Percentiles rank a stretch among this genome's conserved stretches.
These are phyloP conservation scores for Labrus mixtus DNA, from an alignment of 2,113 vertebrate species.

Conservation along the genomic window DNA sequence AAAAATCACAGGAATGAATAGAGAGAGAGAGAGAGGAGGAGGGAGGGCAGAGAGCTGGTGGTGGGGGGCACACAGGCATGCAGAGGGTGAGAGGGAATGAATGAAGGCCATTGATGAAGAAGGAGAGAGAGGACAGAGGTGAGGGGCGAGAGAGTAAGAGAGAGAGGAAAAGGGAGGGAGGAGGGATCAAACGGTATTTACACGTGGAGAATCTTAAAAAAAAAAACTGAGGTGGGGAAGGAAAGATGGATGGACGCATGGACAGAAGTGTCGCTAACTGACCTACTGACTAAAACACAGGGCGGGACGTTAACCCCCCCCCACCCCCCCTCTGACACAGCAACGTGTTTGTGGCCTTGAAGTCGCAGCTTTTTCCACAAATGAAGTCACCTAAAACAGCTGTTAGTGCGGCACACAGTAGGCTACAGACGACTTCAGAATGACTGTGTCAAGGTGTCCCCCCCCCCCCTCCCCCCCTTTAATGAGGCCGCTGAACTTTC, in stretches of 20 bases:
- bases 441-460: slow-evolving; percentile 14
- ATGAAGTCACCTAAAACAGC: slow-evolving; percentile 50
- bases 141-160: slow-evolving; percentile 51
- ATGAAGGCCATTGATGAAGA: slow-evolving; percentile 78
- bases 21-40: slow-evolving; percentile 17
- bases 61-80: slow-evolving; percentile 74
- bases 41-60: slow-evolving; percentile 44
- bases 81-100: slow-evolving; percentile 73
- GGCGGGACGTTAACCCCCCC: slow-evolving; percentile 44
- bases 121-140: slow-evolving; percentile 52
- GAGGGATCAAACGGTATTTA: slow-evolving; percentile 78
- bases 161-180: slow-evolving; percentile 50
- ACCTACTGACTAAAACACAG: slow-evolving; percentile 68
- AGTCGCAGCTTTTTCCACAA: slow-evolving; percentile 55
- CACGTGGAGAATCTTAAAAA: slow-evolving; percentile 61
- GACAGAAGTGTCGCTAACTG: slow-evolving; percentile 41
- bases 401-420: background rate
- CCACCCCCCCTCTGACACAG: slow-evolving; percentile 58
- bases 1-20: slow-evolving; percentile 78
- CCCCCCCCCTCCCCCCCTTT: slow-evolving; percentile 8
- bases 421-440: background rate
- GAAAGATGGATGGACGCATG: slow-evolving; percentile 29
- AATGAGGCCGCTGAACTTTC: background rate
- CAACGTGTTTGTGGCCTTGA: slow-evolving; percentile 37
- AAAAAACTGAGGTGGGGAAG: slow-evolving; percentile 36